Evolutionary conservation across 64 coral and sea anemone genomes (phyloP).

Genomic region (Orbicella faveolata): DNA sequence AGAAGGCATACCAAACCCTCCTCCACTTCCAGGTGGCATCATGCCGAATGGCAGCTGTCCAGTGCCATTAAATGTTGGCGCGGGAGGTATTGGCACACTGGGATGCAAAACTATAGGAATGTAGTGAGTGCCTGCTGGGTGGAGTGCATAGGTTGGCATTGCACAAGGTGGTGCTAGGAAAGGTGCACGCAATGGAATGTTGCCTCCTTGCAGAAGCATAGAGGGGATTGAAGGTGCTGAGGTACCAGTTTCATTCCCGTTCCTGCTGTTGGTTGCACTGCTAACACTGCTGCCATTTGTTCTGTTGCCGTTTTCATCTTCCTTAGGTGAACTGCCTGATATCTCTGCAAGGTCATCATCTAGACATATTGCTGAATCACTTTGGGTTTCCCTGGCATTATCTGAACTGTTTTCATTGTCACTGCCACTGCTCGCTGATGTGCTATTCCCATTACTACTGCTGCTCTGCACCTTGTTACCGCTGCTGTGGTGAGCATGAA

Average conservation of each 20-base stretch:
- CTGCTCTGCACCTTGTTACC: neutral
- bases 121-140: conserved; percentile 87
- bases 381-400: conserved; percentile 50
- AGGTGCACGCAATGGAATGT: conserved; percentile 44
- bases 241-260: neutral
- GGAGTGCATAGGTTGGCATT: conserved; percentile 80
- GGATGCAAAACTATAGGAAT: conserved; percentile 85
- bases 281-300: conserved; percentile 37
- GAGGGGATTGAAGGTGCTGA: conserved; percentile 5
- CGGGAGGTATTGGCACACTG: conserved; percentile 36
- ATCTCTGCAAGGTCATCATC: conserved; percentile 22
- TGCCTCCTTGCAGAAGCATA: conserved; percentile 38
- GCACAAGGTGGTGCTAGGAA: conserved; percentile 52
- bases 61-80: conserved; percentile 20
- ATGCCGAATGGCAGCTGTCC: conserved; percentile 16
- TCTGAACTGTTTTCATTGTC: conserved; percentile 71
- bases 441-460: conserved; percentile 13
- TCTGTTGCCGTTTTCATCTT: conserved; percentile 26
- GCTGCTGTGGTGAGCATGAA: neutral
- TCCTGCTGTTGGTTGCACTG: neutral
- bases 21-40: conserved; percentile 5
- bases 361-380: conserved; percentile 55
- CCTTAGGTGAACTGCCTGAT: conserved; percentile 8
- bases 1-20: conserved; percentile 16
- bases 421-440: conserved; percentile 34